Evolutionary conservation across 2,797 vertebrate genomes (phyloP), one percentile per base, ranked within the genome.

Genomic region (Myiotriccus ornatus): DNA sequence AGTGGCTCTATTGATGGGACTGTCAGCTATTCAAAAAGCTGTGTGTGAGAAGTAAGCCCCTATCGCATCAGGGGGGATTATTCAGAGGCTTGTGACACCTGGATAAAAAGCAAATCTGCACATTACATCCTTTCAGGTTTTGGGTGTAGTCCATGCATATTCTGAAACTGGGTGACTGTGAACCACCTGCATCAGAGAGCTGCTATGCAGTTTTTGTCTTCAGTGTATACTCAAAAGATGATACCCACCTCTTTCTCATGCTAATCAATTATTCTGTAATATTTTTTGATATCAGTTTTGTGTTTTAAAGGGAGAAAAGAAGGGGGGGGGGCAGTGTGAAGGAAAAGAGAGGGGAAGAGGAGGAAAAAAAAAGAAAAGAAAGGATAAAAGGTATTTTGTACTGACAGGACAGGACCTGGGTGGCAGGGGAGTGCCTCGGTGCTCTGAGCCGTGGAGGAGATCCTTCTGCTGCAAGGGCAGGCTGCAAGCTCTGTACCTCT

Each of bases 11-110:
- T 84, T 91, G 90, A 85, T 75, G 89, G 53, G 32, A 24, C 68
- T 85, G 89, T 87, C 92, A 89, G 60, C 82, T 87, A 22, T 94
- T 93, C 49, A 73, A 67, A 80, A 90, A 82, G 55, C 74, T 14
- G 1, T 17, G 20, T 39, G 43, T 30, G 73, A 86, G 44, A 46
- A 92, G 67, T 67, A 57, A 91, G 57, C 46, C 41, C 27, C 30
- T 49, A 25, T 69, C 1, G 1, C 80, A 86, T 71, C 67, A 85
- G 34, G 57, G 60, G 28, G 27, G 89, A 74, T 95, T 93, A 91
- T 81, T 84, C 76, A 92, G 85, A 84, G 70, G 41, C n/a, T 81
- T 86, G 73, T 76, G 69, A 65, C 77, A 90, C 88, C 77, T 93
- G 73, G 74, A 84, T 93, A 50, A 79, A 92, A 94, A 73, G 63